Conservation (phyloP, 2,797 vertebrate species). For the Sandelia bainsii region DNA sequence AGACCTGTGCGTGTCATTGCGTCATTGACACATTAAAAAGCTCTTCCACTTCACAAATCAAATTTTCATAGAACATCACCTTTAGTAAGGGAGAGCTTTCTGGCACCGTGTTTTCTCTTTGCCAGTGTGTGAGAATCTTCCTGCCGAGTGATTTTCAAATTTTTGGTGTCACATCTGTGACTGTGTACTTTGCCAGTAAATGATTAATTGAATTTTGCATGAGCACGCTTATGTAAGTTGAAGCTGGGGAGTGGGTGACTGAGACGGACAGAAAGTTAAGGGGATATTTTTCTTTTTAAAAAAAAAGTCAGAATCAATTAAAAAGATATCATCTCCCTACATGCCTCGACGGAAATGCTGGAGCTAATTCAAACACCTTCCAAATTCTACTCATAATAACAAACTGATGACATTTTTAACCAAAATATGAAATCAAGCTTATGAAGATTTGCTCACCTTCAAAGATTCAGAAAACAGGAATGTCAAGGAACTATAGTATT, state of each 20-base stretch:
- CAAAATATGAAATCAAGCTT: slow-evolving; percentile 8
- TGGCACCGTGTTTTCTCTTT: slow-evolving; percentile 39
- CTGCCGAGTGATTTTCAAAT: slow-evolving; percentile 62
- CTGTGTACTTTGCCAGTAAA: slow-evolving; percentile 66
- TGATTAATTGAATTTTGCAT: slow-evolving; percentile 65
- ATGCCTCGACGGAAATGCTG: slow-evolving; percentile 47
- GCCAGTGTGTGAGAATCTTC: slow-evolving; percentile 46
- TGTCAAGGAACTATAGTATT: slow-evolving; percentile 3
- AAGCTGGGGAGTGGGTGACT: slow-evolving; percentile 22
- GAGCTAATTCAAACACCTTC: slow-evolving; percentile 57
- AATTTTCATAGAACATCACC: slow-evolving; percentile 70
- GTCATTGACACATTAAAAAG: slow-evolving; percentile 63
- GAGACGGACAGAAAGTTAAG: slow-evolving; percentile 41
- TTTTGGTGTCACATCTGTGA: slow-evolving; percentile 70
- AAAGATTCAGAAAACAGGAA: slow-evolving; percentile 16
- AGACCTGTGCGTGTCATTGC: slow-evolving; percentile 31
- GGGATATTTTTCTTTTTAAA: slow-evolving; percentile 20
- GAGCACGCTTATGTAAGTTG: slow-evolving; percentile 53
- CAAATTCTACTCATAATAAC: slow-evolving; percentile 24
- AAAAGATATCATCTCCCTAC: slow-evolving; percentile 67
- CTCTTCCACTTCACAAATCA: slow-evolving; percentile 42
- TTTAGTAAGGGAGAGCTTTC: slow-evolving; percentile 56
- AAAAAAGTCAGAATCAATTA: slow-evolving; percentile 66
- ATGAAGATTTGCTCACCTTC: background rate
- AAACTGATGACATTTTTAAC: slow-evolving; percentile 25